Evolutionary conservation across 2,797 vertebrate genomes (phyloP), one percentile per base, ranked within the genome.

Genomic region (Crenuchus spilurus): DNA sequence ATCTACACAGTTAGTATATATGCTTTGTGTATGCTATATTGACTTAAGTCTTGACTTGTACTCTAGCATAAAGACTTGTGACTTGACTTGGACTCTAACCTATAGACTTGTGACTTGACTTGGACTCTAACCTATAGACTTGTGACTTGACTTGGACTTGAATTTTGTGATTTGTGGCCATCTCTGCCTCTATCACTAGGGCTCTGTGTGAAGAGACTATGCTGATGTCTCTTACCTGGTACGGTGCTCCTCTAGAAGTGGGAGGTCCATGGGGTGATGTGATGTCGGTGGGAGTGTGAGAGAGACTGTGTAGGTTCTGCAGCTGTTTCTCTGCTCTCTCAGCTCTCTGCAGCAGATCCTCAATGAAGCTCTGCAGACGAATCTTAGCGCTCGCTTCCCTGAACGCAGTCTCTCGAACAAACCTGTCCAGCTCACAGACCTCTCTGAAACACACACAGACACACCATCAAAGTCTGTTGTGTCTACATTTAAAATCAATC

Each of bases 341-440:
- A 0, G 82, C 82, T 54, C 82, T 44, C 37, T 72, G 74, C 74
- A 83, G 35, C 37, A 83, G 64, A 22, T 81, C 77, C 68, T 83
- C 82, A 2, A 83, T 83, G 63, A 83, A 83, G 42, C 39, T 82
- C 85, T 92, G 90, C 16, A 92, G 89, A 44, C 85, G 83, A 65
- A 80, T 78, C 76, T 91, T 91, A 1, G 90, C 91, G 0, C 83
- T 76, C 0, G 85, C 87, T 70, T 91, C 91, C 48, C 80, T 90
- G 48, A 85, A 54, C 0, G 91, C 89, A 0, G 85, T 90, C 51
- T 80, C 82, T 2, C 84, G 86, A 51, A 92, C 87, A 35, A 90
- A 91, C 62, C 55, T 61, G 78, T 90, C 87, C 6, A 92, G 65
- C 70, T 88, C 83, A 16, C 60, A 72, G 83, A 92, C 87, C 78